A percentile compares a stretch with the other conserved stretches of the same genome.
phyloP scores from a whole-genome alignment of 2,113 vertebrate genomes.

The Syrmaticus mikado region DNA sequence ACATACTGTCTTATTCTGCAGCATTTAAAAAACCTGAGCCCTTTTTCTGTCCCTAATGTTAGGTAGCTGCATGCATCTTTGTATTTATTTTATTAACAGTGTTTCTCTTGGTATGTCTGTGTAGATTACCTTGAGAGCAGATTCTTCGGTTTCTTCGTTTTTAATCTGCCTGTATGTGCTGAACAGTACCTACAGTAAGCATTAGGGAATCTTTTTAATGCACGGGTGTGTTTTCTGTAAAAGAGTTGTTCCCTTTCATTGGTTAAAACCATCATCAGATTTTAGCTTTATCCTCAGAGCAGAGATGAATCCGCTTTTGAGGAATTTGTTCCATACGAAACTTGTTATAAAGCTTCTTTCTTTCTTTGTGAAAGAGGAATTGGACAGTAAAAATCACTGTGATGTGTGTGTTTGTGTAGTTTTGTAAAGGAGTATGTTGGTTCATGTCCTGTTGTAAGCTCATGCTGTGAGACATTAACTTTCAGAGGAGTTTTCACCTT shows the following conservation, averaged over 20 bases:
- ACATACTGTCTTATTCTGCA: not conserved
- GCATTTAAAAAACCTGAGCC: not conserved
- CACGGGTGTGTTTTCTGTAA: not conserved
- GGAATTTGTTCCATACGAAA: not conserved
- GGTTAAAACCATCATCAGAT: not conserved
- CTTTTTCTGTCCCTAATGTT: not conserved
- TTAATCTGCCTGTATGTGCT: not conserved
- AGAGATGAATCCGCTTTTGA: not conserved
- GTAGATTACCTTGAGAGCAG: not conserved
- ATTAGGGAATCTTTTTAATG: not conserved
- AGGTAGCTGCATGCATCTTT: not conserved
- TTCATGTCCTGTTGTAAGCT: not conserved
- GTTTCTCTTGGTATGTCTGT: not conserved
- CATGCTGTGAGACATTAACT: not conserved
- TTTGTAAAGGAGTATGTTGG: not conserved
- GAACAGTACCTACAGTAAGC: not conserved
- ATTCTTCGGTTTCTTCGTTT: not conserved
- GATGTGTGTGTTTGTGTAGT: not conserved
- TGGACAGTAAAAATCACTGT: not conserved
- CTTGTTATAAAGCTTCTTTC: not conserved
- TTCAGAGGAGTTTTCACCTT: not conserved
- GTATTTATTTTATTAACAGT: not conserved
- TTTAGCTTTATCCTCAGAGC: not conserved
- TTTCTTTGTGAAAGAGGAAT: not conserved
- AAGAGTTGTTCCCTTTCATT: not conserved